Percentiles rank a stretch among this genome's conserved stretches.
Conservation (phyloP, 2,797 vertebrate genomes). For the Todus mexicanus region DNA sequence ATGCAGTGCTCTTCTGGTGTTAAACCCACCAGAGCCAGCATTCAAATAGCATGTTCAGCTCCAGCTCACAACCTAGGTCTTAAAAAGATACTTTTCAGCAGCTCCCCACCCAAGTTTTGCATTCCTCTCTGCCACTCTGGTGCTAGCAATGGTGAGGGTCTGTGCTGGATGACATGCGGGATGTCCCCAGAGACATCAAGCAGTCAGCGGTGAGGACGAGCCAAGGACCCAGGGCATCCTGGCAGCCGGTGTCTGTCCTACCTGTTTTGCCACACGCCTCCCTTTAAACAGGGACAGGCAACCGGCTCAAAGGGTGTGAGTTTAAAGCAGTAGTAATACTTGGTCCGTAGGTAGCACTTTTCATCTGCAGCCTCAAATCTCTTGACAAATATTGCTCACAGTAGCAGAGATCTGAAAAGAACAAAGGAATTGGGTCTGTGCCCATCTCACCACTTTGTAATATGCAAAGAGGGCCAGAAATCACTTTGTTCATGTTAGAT, state of each 20-base stretch:
- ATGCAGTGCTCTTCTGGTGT: not conserved
- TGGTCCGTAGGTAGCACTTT: slow-evolving; percentile 42
- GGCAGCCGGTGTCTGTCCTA: not conserved
- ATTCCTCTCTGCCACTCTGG: not conserved
- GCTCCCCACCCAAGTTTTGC: not conserved
- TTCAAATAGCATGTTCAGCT: not conserved
- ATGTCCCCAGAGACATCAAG: not conserved
- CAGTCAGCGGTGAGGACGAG: not conserved
- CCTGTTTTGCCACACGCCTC: slow-evolving; percentile 7
- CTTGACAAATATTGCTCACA: slow-evolving; percentile 33
- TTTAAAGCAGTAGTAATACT: slow-evolving; percentile 42
- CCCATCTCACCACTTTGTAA: slow-evolving; percentile 61
- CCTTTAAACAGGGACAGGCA: slow-evolving; percentile 10
- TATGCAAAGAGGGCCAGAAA: slow-evolving; percentile 59
- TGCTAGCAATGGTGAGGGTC: not conserved
- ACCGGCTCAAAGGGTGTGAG: not conserved
- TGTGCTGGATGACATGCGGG: accelerated
- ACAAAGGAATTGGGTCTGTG: slow-evolving; percentile 58
- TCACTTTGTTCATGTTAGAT: slow-evolving; percentile 47
- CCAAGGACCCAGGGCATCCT: not conserved
- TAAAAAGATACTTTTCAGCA: not conserved
- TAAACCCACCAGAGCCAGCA: not conserved
- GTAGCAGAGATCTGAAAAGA: slow-evolving; percentile 62
- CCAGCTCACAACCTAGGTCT: not conserved
- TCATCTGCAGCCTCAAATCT: slow-evolving; percentile 59